Conservation (phyloP, 35 echinoderm and acorn worm genomes). For the Diadema setosum region DNA sequence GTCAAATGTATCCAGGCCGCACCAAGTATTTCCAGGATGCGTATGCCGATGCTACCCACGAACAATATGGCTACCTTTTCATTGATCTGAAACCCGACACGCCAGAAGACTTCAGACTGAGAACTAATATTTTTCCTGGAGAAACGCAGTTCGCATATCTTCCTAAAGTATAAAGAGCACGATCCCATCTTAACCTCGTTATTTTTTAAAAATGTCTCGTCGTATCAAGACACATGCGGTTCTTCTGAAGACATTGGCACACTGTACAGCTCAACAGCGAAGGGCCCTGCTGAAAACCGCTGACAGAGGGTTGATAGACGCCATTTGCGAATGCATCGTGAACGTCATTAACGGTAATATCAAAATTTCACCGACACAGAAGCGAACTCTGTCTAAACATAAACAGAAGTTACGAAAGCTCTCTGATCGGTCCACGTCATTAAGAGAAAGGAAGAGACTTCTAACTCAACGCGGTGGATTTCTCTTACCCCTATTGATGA, state of each 20-base stretch:
- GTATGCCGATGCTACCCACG: conserved; percentile 37
- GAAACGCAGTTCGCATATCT: conserved; percentile 8
- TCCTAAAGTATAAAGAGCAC: background rate
- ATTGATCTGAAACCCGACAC: conserved; percentile 65
- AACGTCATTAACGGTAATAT: conserved; percentile 22
- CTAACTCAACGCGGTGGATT: conserved; percentile 34
- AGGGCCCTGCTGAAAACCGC: background rate
- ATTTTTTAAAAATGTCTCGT: conserved; percentile 22
- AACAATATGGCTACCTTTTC: conserved; percentile 40
- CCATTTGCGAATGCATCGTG: background rate
- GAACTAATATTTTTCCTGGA: conserved; percentile 40
- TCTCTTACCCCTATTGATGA: background rate
- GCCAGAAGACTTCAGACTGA: background rate
- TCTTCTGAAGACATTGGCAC: background rate
- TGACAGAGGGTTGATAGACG: background rate
- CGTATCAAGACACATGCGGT: background rate
- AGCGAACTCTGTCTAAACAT: background rate
- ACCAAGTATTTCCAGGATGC: conserved; percentile 41
- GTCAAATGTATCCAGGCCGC: conserved; percentile 59
- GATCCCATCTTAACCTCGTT: background rate
- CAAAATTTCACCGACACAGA: conserved; percentile 20
- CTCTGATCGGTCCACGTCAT: conserved; percentile 2
- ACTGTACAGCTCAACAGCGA: background rate
- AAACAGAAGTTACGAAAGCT: background rate
- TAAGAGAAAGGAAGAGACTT: background rate